Conservation (phyloP, 1,140 invertebrate genomes). For the Lucilia cuprina region DNA sequence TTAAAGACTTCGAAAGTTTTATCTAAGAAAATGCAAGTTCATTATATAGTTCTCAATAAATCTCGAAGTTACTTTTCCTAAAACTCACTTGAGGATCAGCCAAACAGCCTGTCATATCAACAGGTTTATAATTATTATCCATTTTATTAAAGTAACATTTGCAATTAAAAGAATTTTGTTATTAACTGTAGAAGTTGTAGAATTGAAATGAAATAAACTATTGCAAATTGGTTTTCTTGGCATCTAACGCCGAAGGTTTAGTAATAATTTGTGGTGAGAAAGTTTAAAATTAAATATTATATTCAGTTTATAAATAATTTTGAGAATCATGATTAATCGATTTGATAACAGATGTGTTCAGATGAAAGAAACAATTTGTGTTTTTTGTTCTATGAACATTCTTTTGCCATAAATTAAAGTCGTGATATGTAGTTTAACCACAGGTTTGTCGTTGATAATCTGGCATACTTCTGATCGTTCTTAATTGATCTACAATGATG, state of each 20-base stretch:
- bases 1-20: constrained; percentile 41
- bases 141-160: neutral
- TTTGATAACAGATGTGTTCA: too few relatives aligned
- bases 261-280: neutral
- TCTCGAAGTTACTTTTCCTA: neutral
- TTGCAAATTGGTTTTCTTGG: neutral
- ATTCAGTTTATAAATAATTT: too few relatives aligned
- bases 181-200: neutral
- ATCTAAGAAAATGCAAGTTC: neutral
- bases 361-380: too few relatives aligned
- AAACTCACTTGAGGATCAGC: neutral
- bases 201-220: neutral
- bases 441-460: too few relatives aligned
- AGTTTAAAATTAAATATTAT: too few relatives aligned
- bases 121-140: neutral
- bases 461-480: too few relatives aligned
- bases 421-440: too few relatives aligned
- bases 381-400: too few relatives aligned
- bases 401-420: too few relatives aligned
- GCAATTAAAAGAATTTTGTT: neutral
- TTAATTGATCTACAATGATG: too few relatives aligned
- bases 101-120: neutral
- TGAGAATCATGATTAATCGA: too few relatives aligned
- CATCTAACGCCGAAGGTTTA: neutral
- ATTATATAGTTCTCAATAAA: neutral